Evolutionary conservation across 2,797 vertebrate genomes (phyloP).

Genomic region (Acropternis orthonyx): DNA sequence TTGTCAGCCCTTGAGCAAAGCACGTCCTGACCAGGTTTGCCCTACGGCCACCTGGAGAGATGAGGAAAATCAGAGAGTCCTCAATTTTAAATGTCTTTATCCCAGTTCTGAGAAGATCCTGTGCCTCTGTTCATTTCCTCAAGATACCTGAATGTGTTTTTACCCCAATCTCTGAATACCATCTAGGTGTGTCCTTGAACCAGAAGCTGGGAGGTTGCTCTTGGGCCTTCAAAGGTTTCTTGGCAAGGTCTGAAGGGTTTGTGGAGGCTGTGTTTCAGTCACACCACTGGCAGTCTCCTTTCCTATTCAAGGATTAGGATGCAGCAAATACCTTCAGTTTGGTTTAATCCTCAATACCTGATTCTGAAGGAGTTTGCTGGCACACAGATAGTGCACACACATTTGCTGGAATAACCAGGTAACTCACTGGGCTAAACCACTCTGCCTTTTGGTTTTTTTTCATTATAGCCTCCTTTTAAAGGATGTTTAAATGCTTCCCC

Average conservation of each 20-base stretch:
- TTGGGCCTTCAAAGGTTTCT: background rate
- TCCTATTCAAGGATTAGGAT: background rate
- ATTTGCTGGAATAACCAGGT: background rate
- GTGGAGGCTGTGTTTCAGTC: accelerated
- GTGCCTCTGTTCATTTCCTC: background rate
- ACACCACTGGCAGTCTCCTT: background rate
- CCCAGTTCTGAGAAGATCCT: background rate
- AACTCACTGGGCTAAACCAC: background rate
- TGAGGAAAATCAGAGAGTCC: background rate
- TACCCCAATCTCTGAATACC: accelerated
- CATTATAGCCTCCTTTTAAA: background rate
- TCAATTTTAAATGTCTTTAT: background rate
- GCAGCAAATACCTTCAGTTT: background rate
- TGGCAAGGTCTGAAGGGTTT: background rate
- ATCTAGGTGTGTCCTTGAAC: accelerated
- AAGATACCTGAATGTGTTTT: background rate
- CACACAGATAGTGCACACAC: accelerated
- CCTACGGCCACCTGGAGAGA: background rate
- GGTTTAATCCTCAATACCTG: background rate
- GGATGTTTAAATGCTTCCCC: background rate
- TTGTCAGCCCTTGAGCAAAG: background rate
- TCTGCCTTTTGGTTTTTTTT: background rate
- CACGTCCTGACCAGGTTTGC: background rate
- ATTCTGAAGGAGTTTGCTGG: background rate
- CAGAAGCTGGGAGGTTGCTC: background rate